Conservation (phyloP, 2,797 vertebrate genomes). For the Eulemur mongoz region DNA sequence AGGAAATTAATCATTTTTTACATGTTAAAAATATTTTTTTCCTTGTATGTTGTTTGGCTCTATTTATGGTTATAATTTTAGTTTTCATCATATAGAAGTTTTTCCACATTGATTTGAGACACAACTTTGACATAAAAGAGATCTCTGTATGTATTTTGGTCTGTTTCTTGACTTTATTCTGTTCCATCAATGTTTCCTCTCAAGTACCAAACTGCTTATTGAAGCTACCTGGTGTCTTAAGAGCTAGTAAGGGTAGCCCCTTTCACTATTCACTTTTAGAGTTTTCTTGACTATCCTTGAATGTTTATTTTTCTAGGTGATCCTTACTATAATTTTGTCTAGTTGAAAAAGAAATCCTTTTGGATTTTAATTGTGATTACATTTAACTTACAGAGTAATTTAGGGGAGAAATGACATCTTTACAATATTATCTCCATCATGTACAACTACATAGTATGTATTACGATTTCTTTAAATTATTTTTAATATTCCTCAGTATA, state of each 20-base stretch:
- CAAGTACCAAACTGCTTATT: neutral
- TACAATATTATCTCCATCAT: neutral
- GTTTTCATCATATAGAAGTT: neutral
- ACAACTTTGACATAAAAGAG: neutral
- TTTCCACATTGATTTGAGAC: neutral
- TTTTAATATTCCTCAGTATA: neutral
- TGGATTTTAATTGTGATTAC: neutral
- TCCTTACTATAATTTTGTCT: neutral
- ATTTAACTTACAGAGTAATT: neutral
- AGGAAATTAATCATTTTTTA: constrained; percentile 4
- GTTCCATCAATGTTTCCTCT: neutral
- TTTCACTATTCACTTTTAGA: neutral
- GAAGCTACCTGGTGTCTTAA: neutral
- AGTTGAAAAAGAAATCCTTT: neutral
- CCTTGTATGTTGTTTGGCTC: neutral
- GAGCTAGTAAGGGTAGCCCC: neutral
- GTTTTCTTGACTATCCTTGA: neutral
- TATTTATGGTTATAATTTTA: neutral
- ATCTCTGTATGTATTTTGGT: neutral
- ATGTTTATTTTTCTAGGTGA: neutral
- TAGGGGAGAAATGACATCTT: constrained; percentile 1
- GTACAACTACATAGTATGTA: neutral
- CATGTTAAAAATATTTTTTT: neutral
- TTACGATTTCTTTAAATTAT: neutral
- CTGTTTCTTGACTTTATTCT: neutral